These are phyloP conservation scores for Sussaba pulchella DNA, from an alignment of 2,888 invertebrate genomes.

Conservation along the genomic window DNA sequence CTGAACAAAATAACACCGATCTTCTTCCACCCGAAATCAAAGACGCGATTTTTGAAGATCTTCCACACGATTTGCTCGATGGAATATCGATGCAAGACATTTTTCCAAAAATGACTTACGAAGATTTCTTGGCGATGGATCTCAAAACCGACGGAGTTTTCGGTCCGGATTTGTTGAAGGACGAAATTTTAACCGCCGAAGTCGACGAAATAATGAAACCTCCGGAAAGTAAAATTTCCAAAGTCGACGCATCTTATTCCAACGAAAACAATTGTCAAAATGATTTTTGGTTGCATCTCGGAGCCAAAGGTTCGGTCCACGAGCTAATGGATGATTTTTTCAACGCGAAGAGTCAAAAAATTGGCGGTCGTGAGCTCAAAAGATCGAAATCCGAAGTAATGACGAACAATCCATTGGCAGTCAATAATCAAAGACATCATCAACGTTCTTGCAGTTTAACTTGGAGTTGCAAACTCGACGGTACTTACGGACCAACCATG, in stretches of 20 bases:
- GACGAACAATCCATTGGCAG: conserved; percentile 84
- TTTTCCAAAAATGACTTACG: conserved; percentile 90
- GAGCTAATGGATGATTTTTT: conserved; percentile 87
- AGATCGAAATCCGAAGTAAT: conserved; percentile 89
- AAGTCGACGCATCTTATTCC: conserved; percentile 71
- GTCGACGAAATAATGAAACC: conserved; percentile 79
- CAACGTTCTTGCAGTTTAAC: conserved; percentile 89
- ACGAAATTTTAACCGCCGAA: conserved; percentile 77
- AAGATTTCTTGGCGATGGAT: conserved; percentile 88
- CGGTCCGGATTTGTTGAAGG: conserved; percentile 82
- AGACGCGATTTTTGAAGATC: conserved; percentile 94
- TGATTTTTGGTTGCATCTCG: conserved; percentile 83
- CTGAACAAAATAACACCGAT: conserved; percentile 91
- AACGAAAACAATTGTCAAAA: conserved; percentile 79
- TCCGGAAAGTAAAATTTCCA: conserved; percentile 73
- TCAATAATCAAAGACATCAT: conserved; percentile 85
- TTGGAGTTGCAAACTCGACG: conserved; percentile 90
- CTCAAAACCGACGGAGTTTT: conserved; percentile 87
- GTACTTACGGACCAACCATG: conserved; percentile 87
- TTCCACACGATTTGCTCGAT: conserved; percentile 92
- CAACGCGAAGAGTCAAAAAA: conserved; percentile 84
- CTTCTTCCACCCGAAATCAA: conserved; percentile 94
- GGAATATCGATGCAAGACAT: conserved; percentile 95
- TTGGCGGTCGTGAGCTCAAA: conserved; percentile 86
- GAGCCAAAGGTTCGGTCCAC: conserved; percentile 85